Percentiles rank a stretch among this genome's conserved stretches.
phyloP scores from a whole-genome alignment of 2,113 vertebrate genomes.

The Atrichornis clamosus region DNA sequence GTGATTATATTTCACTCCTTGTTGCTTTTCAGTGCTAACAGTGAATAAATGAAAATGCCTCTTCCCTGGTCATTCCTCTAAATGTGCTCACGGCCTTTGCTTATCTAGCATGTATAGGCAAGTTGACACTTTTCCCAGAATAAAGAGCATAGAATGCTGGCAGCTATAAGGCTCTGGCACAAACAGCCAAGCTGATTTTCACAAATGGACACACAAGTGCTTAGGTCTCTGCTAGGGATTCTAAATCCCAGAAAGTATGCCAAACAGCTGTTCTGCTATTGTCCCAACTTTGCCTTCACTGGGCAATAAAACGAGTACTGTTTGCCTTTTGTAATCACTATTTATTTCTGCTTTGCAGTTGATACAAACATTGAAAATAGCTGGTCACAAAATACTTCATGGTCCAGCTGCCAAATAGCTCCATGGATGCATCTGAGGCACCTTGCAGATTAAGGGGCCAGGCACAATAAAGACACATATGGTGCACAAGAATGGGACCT shows the following conservation, averaged over 20 bases:
- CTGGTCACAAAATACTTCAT: neutral
- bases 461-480: neutral
- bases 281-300: neutral
- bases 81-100: neutral
- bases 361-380: neutral
- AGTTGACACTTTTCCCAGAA: neutral
- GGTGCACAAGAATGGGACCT: neutral
- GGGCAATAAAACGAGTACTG: neutral
- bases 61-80: neutral
- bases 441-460: neutral
- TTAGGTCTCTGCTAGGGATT: neutral
- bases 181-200: neutral
- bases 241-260: neutral
- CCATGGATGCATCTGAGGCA: neutral
- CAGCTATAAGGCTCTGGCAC: neutral
- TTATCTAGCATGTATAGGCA: neutral
- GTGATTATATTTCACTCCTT: slow-evolving; percentile 9
- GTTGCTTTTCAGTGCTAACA: neutral
- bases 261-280: slow-evolving; percentile 16
- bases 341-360: slow-evolving; percentile 26
- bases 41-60: slow-evolving; percentile 14
- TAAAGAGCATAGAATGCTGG: neutral
- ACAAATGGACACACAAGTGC: neutral
- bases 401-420: neutral
- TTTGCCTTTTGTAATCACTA: neutral